Conservation (phyloP, 2,113 vertebrate genomes). For the Petroica traversi region DNA sequence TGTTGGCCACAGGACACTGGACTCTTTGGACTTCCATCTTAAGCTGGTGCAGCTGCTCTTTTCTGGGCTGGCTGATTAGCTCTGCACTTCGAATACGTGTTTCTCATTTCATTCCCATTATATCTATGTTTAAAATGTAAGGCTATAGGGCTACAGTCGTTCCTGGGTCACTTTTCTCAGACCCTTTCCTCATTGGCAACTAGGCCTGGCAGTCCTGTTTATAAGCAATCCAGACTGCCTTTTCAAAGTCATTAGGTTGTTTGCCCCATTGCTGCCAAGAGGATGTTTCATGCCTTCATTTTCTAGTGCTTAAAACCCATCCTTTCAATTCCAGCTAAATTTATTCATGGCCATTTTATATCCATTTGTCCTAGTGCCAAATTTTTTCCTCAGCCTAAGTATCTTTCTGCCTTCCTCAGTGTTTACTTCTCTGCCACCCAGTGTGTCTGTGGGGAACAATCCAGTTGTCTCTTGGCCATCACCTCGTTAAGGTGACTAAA, state of each 20-base stretch:
- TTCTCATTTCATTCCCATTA: not conserved
- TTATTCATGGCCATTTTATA: conserved; percentile 24
- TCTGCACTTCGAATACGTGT: not conserved
- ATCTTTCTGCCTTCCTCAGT: not conserved
- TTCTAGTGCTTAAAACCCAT: conserved; percentile 12
- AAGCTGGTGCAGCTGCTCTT: not conserved
- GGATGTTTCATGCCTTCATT: conserved; percentile 15
- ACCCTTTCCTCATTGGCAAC: not conserved
- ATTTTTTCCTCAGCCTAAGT: not conserved
- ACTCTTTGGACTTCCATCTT: not conserved
- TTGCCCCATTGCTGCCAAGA: not conserved
- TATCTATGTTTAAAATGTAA: not conserved
- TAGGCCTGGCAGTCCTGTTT: not conserved
- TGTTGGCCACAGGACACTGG: not conserved
- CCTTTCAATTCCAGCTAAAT: conserved; percentile 25
- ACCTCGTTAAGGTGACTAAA: not conserved
- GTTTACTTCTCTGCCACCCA: not conserved
- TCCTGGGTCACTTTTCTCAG: not conserved
- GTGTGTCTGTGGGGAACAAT: not conserved
- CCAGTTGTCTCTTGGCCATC: not conserved
- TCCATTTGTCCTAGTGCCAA: conserved; percentile 13
- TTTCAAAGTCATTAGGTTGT: conserved; percentile 6
- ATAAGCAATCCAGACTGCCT: not conserved
- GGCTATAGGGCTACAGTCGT: not conserved
- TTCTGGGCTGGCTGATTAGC: not conserved